These are phyloP conservation scores for Aricia artaxerxes DNA, from an alignment of 2,888 invertebrate genomes.

Conservation along the genomic window DNA sequence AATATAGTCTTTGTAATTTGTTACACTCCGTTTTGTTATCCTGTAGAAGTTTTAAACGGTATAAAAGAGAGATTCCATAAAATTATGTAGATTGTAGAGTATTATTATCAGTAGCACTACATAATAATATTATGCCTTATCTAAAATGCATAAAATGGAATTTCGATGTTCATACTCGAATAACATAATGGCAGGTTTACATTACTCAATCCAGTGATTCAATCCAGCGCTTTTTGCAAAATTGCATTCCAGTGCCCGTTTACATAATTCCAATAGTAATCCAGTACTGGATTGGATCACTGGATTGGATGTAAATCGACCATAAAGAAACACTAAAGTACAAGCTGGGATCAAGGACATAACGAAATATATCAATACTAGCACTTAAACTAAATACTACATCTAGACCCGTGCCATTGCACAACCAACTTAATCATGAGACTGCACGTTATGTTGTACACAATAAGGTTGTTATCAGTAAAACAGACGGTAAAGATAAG, in stretches of 20 bases:
- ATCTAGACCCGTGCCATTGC: slow-evolving; percentile 23
- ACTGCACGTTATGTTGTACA: background rate
- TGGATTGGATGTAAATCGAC: too few species aligned
- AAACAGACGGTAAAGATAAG: slow-evolving; percentile 39
- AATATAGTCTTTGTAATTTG: too few species aligned
- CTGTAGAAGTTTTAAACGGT: too few species aligned
- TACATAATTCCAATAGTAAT: too few species aligned
- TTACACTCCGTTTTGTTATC: too few species aligned
- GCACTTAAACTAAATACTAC: slow-evolving; percentile 10
- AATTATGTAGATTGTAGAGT: too few species aligned
- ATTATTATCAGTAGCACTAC: background rate
- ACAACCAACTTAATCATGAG: background rate
- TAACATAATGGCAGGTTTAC: background rate
- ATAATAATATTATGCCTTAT: background rate
- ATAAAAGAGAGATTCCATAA: too few species aligned
- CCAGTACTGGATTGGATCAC: too few species aligned
- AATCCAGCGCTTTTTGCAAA: too few species aligned
- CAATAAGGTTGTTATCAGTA: background rate
- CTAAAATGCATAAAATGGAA: background rate
- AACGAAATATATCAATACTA: slow-evolving; percentile 3
- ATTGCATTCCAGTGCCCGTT: too few species aligned
- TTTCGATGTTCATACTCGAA: background rate
- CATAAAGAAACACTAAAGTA: background rate
- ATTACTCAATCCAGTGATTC: too few species aligned
- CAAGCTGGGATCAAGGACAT: background rate